Base-by-base conservation (phyloP, 35 echinoderm and acorn worm genomes). In the Lytechinus pictus region DNA sequence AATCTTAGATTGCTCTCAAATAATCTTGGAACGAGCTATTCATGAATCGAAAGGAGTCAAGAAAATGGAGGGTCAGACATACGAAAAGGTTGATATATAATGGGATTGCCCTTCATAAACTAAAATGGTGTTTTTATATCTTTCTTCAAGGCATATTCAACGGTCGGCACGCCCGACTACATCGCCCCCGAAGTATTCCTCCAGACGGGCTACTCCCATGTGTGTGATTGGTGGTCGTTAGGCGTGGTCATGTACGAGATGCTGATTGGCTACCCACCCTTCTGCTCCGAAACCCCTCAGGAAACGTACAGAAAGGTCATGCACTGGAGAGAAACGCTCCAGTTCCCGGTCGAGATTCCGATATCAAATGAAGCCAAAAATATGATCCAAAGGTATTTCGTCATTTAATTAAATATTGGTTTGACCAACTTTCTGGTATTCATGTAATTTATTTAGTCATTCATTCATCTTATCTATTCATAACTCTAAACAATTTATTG, bases 221-320 rank as follows among this genome's bases (percentile, higher is more conserved):
- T 97, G 28, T 99, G 98, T 96, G 98, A 99, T 96, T 99, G 98
- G 98, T 99, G 98, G 98, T 99, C 98, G 53, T 92, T 99, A 98
- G 98, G 98, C 27, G 98, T 99, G 52, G 97, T 99, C 95, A 98
- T 99, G 97, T 99, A 99, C 51, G 98, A 99, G 95, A 99, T 99
- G 98, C 95, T 99, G 95, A 99, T 99, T 91, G 98, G 98, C 53
- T 99, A 98, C 91, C 98, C 98, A 44, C 98, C 98, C 55, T 99
- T 99, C 95, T 99, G 98, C 94, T 99, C 98, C 0, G 98, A 99
- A 96, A 98, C 97, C 0, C 98, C 98, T 21, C 98, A 99, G 88
- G 98, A 99, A 92, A 99, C 98, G 2, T 99, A 99, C 89, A 93
- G 97, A n/a, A 99, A 99, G 88, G 98, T 99, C 55, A 99, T 99